These are phyloP conservation scores for Cheilosia impressa DNA, from an alignment of 2,888 invertebrate species.

Conservation along the genomic window DNA sequence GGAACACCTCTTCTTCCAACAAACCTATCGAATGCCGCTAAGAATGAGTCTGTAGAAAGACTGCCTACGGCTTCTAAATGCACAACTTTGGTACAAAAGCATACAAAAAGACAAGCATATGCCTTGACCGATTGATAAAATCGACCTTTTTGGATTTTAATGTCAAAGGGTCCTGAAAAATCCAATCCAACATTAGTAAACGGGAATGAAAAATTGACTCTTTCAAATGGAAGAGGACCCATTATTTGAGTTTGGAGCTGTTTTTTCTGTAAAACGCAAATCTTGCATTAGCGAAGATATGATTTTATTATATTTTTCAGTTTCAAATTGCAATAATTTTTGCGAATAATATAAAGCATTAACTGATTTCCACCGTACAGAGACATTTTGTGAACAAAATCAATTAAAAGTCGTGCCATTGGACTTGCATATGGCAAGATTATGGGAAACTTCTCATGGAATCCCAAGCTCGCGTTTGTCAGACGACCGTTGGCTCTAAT, in stretches of 20 bases:
- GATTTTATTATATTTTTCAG: too few species aligned
- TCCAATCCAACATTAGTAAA: slow-evolving; percentile 58
- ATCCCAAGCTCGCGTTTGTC: neutral
- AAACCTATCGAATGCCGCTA: slow-evolving; percentile 51
- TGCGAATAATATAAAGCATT: too few species aligned
- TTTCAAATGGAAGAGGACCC: slow-evolving; percentile 57
- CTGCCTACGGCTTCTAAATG: slow-evolving; percentile 55
- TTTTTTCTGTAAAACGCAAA: slow-evolving; percentile 41
- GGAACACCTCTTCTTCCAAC: too few species aligned
- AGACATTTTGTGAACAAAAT: too few species aligned
- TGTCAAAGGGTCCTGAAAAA: slow-evolving; percentile 59
- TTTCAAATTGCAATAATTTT: too few species aligned
- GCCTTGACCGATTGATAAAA: slow-evolving; percentile 40
- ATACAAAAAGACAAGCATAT: slow-evolving; percentile 53
- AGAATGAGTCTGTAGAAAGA: slow-evolving; percentile 34
- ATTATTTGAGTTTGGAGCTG: slow-evolving; percentile 40
- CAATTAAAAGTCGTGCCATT: too few species aligned
- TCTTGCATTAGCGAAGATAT: neutral
- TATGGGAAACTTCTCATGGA: slow-evolving; percentile 7
- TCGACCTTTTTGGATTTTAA: slow-evolving; percentile 27
- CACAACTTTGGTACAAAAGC: slow-evolving; percentile 48
- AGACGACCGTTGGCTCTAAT: slow-evolving; percentile 4
- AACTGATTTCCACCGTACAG: too few species aligned
- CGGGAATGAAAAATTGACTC: slow-evolving; percentile 40
- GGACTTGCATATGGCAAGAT: slow-evolving; percentile 1